Conservation (phyloP, 1,140 invertebrate species). For the Zaprionus capensis region DNA sequence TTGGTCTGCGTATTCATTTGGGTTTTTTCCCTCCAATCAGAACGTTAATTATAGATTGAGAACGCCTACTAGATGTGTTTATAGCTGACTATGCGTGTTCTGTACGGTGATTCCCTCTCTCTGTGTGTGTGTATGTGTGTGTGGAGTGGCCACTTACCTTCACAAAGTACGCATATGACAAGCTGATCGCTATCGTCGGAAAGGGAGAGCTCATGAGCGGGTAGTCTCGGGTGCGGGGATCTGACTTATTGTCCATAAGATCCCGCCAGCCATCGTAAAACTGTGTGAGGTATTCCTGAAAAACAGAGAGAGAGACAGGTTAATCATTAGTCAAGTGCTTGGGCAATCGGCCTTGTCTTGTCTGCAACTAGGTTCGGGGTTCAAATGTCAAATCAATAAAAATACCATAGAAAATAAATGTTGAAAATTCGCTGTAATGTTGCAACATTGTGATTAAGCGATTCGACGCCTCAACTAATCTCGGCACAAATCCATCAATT, state of each 20-base stretch:
- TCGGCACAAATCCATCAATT: slow-evolving; percentile 26
- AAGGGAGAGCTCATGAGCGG: slow-evolving; percentile 92
- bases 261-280: slow-evolving; percentile 87
- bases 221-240: slow-evolving; percentile 93
- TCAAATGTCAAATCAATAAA: slow-evolving; percentile 74
- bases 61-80: slow-evolving; percentile 22
- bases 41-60: slow-evolving; percentile 50
- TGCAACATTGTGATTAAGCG: slow-evolving; percentile 4
- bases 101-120: slow-evolving; percentile 25
- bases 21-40: slow-evolving; percentile 29
- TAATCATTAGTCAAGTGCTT: slow-evolving; percentile 43
- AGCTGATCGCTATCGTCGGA: slow-evolving; percentile 91
- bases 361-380: slow-evolving; percentile 16
- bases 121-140: too few relatives aligned
- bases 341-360: slow-evolving; percentile 16
- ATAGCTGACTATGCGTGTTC: neutral
- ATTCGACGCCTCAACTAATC: neutral
- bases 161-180: slow-evolving; percentile 91
- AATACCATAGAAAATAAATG: slow-evolving; percentile 7
- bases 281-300: slow-evolving; percentile 83
- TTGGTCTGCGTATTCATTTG: slow-evolving; percentile 31
- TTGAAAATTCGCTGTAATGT: neutral
- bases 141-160: slow-evolving; percentile 85
- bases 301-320: slow-evolving; percentile 26
- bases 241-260: slow-evolving; percentile 90